Evolutionary conservation across 1,140 invertebrate species (phyloP).

Genomic region (Caenorhabditis elegans): DNA sequence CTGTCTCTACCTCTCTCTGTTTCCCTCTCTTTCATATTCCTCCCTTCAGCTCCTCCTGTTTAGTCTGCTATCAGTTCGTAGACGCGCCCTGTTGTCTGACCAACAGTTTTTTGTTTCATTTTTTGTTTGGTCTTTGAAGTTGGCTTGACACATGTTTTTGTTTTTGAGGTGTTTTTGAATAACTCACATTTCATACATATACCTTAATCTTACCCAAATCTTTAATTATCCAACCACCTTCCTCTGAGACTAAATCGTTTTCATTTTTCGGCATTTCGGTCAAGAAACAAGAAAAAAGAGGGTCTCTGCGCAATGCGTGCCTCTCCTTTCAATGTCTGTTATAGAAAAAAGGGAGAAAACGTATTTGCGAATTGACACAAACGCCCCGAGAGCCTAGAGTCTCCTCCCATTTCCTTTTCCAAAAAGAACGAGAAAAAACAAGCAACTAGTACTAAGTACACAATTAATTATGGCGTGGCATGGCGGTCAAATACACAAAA

Average conservation of each 20-base stretch:
- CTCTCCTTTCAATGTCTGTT: neutral
- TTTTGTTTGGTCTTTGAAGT: too few relatives aligned
- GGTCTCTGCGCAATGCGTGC: neutral
- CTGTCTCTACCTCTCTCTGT: slow-evolving; percentile 10
- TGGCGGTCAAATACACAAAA: neutral
- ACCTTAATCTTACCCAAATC: too few relatives aligned
- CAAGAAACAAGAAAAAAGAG: neutral
- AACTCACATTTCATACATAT: too few relatives aligned
- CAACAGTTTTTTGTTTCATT: too few relatives aligned
- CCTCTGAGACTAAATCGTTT: too few relatives aligned
- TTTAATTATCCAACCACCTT: too few relatives aligned
- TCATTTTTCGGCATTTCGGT: neutral
- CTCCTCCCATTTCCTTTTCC: neutral
- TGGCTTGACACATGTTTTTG: too few relatives aligned
- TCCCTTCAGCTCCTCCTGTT: neutral
- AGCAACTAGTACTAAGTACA: neutral
- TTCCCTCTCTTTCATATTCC: neutral
- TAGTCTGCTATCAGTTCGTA: too few relatives aligned
- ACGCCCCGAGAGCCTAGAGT: neutral
- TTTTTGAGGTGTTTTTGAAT: too few relatives aligned
- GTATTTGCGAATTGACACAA: slow-evolving; percentile 20
- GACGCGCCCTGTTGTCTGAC: too few relatives aligned
- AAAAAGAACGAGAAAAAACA: slow-evolving; percentile 8
- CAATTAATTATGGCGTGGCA: slow-evolving; percentile 22
- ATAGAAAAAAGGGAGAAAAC: neutral